Evolutionary conservation across 2,888 invertebrate genomes (phyloP), one percentile per base, ranked within the genome.

Genomic region (Panorpa germanica): DNA sequence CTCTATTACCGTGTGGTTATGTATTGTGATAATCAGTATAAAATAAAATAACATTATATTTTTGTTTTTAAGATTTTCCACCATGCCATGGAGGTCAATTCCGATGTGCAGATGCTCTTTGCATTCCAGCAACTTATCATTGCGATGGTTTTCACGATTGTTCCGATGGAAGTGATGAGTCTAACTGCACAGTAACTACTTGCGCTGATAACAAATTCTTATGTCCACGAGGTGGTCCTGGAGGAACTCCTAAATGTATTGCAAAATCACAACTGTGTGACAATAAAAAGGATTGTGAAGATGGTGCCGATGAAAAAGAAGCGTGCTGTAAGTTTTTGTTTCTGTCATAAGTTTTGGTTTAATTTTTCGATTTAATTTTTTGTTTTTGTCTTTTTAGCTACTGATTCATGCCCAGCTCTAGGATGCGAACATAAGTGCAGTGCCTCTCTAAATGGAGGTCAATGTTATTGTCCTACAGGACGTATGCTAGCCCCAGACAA

Each of bases 351-450:
- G 5, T 12, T 11, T 16, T 24, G 10, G 6, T 12, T 17, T 18
- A 16, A 10, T 22, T 11, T 15, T 8, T 13, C 15, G 17, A 21
- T 28, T 31, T 35, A 35, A 10, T 35, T 6, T 31, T 28, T 29
- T 35, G 38, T 33, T 33, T 34, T 39, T 35, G 38, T 37, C 34
- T 18, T 52, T 55, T 9, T 50, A 82, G 90, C 88, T 3, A 76
- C 65, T 35, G 61, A 69, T 28, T 72, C 78, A 23, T 96, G 96
- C 48, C 73, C 76, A 0, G 68, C 74, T 3, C 55, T 95, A 34
- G 75, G 75, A 37, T 96, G 96, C 54, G 81, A 85, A 48, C 76
- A 86, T 58, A 80, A 75, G 46, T 96, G 96, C 55, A 80, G 81
- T 40, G 75, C 86, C 20, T 91, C 91, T 1, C 69, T 86, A 5